Conservation (phyloP, 2,113 vertebrate species). For the Anarhynchus alexandrinus region DNA sequence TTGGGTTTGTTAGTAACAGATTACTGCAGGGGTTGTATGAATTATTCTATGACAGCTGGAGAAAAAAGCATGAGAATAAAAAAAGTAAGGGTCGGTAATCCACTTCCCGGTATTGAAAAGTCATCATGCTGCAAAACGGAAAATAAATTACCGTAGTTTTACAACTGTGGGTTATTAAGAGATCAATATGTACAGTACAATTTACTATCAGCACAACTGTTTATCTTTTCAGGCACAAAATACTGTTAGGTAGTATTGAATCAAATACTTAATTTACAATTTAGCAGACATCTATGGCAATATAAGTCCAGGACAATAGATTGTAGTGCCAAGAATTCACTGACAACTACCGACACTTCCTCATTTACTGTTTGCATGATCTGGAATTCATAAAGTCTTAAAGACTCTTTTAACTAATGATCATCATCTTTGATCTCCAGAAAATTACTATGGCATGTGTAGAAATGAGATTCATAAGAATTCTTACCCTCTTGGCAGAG, state of each 20-base stretch:
- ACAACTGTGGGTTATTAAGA: not conserved
- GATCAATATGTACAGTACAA: not conserved
- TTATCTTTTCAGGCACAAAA: not conserved
- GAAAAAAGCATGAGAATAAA: not conserved
- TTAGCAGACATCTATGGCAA: not conserved
- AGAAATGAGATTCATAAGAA: constrained; percentile 30
- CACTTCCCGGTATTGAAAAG: not conserved
- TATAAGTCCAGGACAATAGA: not conserved
- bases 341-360: not conserved
- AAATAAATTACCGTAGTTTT: not conserved
- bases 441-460: not conserved
- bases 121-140: not conserved
- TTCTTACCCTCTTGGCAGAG: not conserved
- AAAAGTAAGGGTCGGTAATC: not conserved
- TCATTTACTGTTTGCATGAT: not conserved
- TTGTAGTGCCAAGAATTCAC: not conserved
- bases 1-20: constrained; percentile 39
- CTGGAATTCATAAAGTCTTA: not conserved
- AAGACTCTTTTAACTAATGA: not conserved
- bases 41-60: not conserved
- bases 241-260: not conserved
- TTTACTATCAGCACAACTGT: not conserved
- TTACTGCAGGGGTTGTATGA: not conserved
- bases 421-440: not conserved
- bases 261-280: not conserved